Base-by-base conservation (phyloP, 2,797 vertebrate genomes). In the Simalia tracyae region DNA sequence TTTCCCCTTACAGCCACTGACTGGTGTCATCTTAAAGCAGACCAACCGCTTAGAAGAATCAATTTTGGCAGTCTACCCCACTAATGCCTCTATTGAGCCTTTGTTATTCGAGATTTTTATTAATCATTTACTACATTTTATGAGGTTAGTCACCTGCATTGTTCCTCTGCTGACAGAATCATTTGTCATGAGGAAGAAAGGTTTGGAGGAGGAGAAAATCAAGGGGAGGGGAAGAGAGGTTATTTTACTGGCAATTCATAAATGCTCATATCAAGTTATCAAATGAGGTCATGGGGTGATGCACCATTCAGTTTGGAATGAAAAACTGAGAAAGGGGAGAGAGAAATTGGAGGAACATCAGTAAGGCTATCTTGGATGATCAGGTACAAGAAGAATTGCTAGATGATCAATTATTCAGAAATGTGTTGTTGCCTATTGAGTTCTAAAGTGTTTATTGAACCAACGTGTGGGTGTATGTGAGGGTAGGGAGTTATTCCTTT, bases 361-460 rank as follows among this genome's bases (percentile, higher is more conserved):
- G 93, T 94, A 97, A 97, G 91, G 89, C 94, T 94, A 96, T 96
- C 93, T 1, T 90, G 84, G 86, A 89, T 85, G 91, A 97, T 97
- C 94, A 59, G 91, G 94, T 97, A 97, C 95, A 96, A 91, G 92
- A 90, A 81, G 93, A 96, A 94, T 92, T 31, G 0, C 93, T 93
- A 89, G 92, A 91, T 95, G 93, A 97, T 97, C 95, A 97, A 97
- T 97, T 97, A 98, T 97, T 97, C 95, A 97, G 84, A 95, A 95
- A 93, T 84, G 57, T 54, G 90, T 96, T 94, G 91, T 94, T 97
- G 94, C 94, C 93, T 60, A 68, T 68, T 93, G 96, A 92, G 94
- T 97, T 95, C 91, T 93, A 96, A 96, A 94, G 68, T 86, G 93
- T 91, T 94, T 94, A 87, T 94, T 96, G 93, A 87, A 81, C 93